Conservation (phyloP, 2,113 vertebrate species). For the Mesoclemmys tuberculata region DNA sequence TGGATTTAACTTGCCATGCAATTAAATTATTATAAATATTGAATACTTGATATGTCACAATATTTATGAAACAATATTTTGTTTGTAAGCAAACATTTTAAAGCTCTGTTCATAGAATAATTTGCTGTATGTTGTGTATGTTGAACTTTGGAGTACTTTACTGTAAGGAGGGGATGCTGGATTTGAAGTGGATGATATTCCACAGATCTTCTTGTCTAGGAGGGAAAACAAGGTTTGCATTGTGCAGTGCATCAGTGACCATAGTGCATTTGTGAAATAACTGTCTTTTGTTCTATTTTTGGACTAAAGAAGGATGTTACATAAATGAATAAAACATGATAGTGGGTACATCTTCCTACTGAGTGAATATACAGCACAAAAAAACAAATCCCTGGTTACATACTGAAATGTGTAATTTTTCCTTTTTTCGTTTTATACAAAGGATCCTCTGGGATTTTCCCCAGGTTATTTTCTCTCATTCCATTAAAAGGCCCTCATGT, state of each 20-base stretch:
- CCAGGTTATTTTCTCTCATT: neutral
- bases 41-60: neutral
- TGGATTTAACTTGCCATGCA: neutral
- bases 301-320: neutral
- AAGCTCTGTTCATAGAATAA: neutral
- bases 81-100: constrained; percentile 25
- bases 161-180: neutral
- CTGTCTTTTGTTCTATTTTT: neutral
- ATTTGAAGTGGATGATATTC: constrained; percentile 15
- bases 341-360: neutral
- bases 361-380: neutral
- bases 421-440: neutral
- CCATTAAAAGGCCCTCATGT: neutral
- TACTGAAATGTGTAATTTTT: neutral
- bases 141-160: neutral
- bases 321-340: neutral
- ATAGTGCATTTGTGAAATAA: neutral
- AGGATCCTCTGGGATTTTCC: neutral
- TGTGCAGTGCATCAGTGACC: neutral
- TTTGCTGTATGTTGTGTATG: neutral
- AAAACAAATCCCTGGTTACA: neutral
- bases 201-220: constrained; percentile 48
- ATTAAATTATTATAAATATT: constrained; percentile 16
- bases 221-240: neutral
- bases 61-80: constrained; percentile 32